Evolutionary conservation across 2,797 vertebrate genomes (phyloP), one percentile per base, ranked within the genome.

Genomic region (Clarias laeviceps): DNA sequence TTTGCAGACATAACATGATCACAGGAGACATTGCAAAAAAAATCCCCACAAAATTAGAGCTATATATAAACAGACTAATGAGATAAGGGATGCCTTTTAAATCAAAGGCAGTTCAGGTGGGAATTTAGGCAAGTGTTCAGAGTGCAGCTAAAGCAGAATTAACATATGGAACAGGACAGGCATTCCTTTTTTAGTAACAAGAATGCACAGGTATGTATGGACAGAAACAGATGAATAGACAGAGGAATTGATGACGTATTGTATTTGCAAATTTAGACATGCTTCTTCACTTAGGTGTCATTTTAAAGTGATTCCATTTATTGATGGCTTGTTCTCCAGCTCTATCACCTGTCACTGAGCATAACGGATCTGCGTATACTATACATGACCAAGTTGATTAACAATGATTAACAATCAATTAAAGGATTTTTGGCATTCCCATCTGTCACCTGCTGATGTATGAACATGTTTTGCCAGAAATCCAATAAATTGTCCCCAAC

Each of bases 1-100:
- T 79, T 64, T 80, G 78, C 78, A 80, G 61, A 80, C 59, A 50
- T 45, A 80, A 45, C 78, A 64, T 80, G 24, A 18, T 80, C 61
- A 65, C 34, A 64, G 57, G 57, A 79, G 56, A 79, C 32, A 62
- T 77, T 9, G 6, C 54, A 59, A 22, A 37, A 32, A 45, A 17
- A 4, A 1, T 0, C 9, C 2, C 1, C 9, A 32, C 15, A 50
- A 12, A 50, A 18, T 80, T 11, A 32, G 61, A 37, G 22, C 76
- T 64, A 27, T 64, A 27, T 64, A 80, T 64, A 64, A 64, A 65
- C 22, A 45, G 15, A 64, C 34, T 9, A 45, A 80, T 50, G 78
- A 18, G 24, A 20, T 14, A 20, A 27, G 54, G 57, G 22, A 32
- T 57, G 54, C 17, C 32, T 62, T n/a, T 79, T 62, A 40, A 79